Evolutionary conservation across 2,888 invertebrate genomes (phyloP), one percentile per base, ranked within the genome.

Genomic region (Cataglyphis altisquamis): DNA sequence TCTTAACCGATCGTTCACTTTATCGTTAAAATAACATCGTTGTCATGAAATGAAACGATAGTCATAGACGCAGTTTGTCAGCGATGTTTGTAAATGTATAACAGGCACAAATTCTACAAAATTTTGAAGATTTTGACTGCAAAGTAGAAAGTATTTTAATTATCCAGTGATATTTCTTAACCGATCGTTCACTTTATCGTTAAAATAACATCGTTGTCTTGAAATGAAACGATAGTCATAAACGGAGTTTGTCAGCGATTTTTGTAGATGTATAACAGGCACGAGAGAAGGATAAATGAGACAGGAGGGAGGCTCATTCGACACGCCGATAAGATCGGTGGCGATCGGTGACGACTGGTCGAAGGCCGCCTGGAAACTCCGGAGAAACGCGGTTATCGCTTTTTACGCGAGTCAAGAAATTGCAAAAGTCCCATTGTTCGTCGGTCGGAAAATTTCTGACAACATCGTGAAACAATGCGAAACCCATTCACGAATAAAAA

Each of bases 371-470:
- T 57, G 48, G 68, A 39, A 77, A 55, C 66, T 52, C 32, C 39
- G 39, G 25, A 55, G 64, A 66, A 77, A 66, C 77, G 64, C 74
- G 32, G 5, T 60, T 60, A 21, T 41, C 36, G 41, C 62, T 21
- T 75, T 52, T 52, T 45, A 5, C 15, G 45, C 57, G 39, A 48
- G 62, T 32, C 32, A 45, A 68, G 81, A 55, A 60, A 83, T 77
- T 82, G 63, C 75, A 75, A 82, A 75, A 75, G 75, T 55, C 45
- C 64, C 52, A 84, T 84, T 84, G 83, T 83, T 75, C 66, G 52
- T 32, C 41, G 18, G 36, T 82, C 64, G 75, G 64, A 84, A 84
- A 84, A 83, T 70, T 75, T 77, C 64, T 57, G 70, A 77, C 64
- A 75, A 36, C 70, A 25, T 68, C 67, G 80, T 52, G 74, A 15